Conservation (phyloP, 2,888 invertebrate genomes). For the Lycaena phlaeas region DNA sequence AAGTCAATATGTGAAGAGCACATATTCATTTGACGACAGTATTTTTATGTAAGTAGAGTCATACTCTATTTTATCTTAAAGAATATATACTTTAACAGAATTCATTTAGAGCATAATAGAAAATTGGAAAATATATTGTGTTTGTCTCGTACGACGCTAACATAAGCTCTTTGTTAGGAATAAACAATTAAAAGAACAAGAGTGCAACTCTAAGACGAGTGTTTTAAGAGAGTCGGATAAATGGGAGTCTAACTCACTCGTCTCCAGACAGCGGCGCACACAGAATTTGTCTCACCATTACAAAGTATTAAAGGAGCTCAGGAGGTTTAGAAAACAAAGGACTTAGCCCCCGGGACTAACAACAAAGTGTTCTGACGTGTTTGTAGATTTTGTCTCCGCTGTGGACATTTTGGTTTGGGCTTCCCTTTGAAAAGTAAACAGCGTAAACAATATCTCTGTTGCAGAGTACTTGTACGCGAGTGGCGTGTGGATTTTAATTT, state of each 20-base stretch:
- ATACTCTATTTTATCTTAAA: too few species aligned
- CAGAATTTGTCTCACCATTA: slow-evolving; percentile 50
- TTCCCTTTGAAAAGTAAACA: slow-evolving; percentile 35
- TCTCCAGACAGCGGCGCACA: slow-evolving; percentile 30
- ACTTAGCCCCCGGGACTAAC: slow-evolving; percentile 46
- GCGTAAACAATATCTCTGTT: slow-evolving; percentile 14
- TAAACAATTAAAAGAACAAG: too few species aligned
- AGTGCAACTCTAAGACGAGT: too few species aligned
- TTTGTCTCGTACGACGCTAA: too few species aligned
- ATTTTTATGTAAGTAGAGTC: too few species aligned
- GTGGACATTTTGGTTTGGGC: slow-evolving; percentile 52
- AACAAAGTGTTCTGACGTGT: slow-evolving; percentile 57
- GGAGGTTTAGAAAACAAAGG: slow-evolving; percentile 56
- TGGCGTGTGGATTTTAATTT: not conserved
- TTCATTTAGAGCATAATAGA: too few species aligned
- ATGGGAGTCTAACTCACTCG: not conserved
- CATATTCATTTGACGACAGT: too few species aligned
- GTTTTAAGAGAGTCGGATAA: not conserved
- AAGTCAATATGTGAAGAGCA: too few species aligned
- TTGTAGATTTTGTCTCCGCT: slow-evolving; percentile 41
- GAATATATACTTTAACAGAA: too few species aligned
- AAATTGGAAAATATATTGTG: too few species aligned
- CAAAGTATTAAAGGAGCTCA: slow-evolving; percentile 56
- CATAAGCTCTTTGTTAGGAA: too few species aligned
- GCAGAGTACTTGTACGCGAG: not conserved